phyloP scores from a whole-genome alignment of 2,888 invertebrate genomes.

The Thysanoteuthis rhombus region DNA sequence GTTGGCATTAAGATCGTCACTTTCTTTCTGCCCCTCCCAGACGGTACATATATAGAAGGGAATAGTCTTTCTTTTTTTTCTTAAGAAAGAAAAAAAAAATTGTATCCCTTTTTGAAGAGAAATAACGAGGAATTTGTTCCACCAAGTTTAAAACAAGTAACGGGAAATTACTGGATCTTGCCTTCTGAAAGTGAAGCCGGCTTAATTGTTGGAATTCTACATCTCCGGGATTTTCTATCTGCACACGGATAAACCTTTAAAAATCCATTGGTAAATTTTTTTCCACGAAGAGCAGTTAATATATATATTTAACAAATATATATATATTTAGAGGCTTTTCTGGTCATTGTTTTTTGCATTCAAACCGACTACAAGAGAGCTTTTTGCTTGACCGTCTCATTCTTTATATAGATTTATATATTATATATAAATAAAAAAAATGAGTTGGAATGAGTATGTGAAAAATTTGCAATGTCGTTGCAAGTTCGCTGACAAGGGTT shows the following conservation, averaged over 20 bases:
- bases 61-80: not conserved
- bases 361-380: not conserved
- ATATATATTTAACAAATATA: not conserved
- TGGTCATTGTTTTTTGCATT: not conserved
- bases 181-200: not conserved
- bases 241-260: not conserved
- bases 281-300: not conserved
- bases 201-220: not conserved
- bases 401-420: not conserved
- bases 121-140: not conserved
- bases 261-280: not conserved
- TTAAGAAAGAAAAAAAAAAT: not conserved
- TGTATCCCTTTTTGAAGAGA: too few species aligned
- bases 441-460: conserved; percentile 24
- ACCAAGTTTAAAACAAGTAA: not conserved
- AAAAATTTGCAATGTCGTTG: not conserved
- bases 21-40: not conserved
- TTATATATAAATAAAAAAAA: not conserved
- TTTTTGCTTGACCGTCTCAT: not conserved
- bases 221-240: not conserved
- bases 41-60: not conserved
- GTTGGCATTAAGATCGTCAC: not conserved
- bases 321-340: not conserved
- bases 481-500: not conserved
- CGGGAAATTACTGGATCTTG: not conserved